phyloP scores from a whole-genome alignment of 2,113 vertebrate species.

The Triplophysa rosa region DNA sequence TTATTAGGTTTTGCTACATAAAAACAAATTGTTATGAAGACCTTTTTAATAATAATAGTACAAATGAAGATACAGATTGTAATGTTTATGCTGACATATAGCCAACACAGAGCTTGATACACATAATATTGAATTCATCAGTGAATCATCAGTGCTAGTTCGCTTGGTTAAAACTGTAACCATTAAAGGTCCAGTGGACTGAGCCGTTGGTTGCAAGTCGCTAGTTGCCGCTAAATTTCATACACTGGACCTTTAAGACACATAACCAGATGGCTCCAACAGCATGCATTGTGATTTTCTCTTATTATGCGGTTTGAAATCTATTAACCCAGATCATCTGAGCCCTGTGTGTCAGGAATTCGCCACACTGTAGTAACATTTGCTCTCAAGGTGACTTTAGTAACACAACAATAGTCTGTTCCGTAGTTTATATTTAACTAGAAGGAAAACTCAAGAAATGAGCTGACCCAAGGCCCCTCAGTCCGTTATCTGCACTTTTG shows the following conservation, averaged over 20 bases:
- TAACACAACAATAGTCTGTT: slow-evolving; percentile 1
- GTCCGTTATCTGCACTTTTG: slow-evolving; percentile 31
- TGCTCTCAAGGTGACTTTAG: slow-evolving; percentile 27
- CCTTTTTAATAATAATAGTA: not conserved
- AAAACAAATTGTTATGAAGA: not conserved
- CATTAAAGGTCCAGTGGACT: no score
- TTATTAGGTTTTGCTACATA: not conserved
- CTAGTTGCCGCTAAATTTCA: no score
- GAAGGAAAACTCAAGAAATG: slow-evolving; percentile 26
- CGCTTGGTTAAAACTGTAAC: no score
- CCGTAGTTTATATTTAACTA: slow-evolving; percentile 58
- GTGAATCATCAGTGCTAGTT: no score
- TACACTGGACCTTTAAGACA: not conserved
- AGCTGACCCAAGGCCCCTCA: not conserved
- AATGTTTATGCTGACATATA: no score
- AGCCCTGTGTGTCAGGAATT: slow-evolving; percentile 25
- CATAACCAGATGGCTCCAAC: not conserved
- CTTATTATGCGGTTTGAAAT: slow-evolving; percentile 12
- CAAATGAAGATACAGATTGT: not conserved
- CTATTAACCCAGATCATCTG: slow-evolving; percentile 14
- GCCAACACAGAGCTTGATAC: no score
- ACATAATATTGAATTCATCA: no score
- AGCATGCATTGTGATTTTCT: slow-evolving; percentile 2
- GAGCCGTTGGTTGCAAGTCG: no score
- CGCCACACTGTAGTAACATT: slow-evolving; percentile 18